Evolutionary conservation across 2,888 invertebrate genomes (phyloP).

Genomic region (Pachliopta kotzebuea): DNA sequence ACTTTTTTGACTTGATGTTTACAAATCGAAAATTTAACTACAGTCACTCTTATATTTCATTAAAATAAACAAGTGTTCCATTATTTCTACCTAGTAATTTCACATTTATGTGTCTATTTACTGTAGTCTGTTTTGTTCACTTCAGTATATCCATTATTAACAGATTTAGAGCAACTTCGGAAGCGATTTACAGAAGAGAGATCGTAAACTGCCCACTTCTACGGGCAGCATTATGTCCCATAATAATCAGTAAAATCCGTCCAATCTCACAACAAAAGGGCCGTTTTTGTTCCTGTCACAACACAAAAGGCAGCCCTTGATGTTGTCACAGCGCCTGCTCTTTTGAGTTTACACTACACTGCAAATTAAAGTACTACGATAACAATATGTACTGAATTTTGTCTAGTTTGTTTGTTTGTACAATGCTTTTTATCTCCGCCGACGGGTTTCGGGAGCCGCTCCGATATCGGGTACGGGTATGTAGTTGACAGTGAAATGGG

Average conservation of each 20-base stretch:
- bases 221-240: conserved; percentile 54
- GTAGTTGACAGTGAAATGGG: conserved; percentile 78
- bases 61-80: neutral
- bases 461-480: conserved; percentile 65
- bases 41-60: neutral
- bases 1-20: neutral
- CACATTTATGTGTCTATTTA: conserved; percentile 5
- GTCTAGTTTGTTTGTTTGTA: conserved; percentile 50
- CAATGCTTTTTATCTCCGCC: conserved; percentile 66
- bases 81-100: neutral
- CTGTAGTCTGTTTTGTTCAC: neutral
- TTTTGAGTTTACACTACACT: conserved; percentile 78
- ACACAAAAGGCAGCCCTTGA: conserved; percentile 59
- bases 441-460: conserved; percentile 56
- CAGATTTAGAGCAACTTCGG: conserved; percentile 16
- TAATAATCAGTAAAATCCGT: conserved; percentile 50
- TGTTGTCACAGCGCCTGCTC: conserved; percentile 64
- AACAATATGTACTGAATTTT: conserved; percentile 66
- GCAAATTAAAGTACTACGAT: conserved; percentile 71
- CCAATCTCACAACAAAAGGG: conserved; percentile 54
- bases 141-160: conserved; percentile 17
- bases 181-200: conserved; percentile 30
- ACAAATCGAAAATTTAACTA: neutral
- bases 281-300: conserved; percentile 60
- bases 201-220: conserved; percentile 55